Evolutionary conservation across 2,888 invertebrate genomes (phyloP), one percentile per base, ranked within the genome.

Genomic region (Steinernema scapterisci): DNA sequence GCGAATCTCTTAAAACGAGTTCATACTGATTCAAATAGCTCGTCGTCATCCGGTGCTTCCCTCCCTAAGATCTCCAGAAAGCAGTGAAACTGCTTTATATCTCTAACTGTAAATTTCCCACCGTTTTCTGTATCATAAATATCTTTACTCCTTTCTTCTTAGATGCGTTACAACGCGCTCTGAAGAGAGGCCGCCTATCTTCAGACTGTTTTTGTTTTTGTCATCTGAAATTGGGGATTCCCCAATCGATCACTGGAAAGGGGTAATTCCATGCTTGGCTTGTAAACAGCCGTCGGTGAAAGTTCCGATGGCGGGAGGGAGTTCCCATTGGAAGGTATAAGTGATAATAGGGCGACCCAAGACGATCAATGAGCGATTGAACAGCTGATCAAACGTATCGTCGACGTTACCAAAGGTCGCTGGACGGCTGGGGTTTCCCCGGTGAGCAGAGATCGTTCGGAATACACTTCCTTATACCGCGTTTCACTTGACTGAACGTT

Each of bases 121-220:
- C 38, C 38, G 5, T 38, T 9, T 38, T 6, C 38, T 38, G 38
- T 38, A 38, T n/a, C n/a, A n/a, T n/a, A 38, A 38, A 38, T 38
- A 38, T 38, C 3, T 38, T 38, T 38, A n/a, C 38, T 38, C 38
- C 5, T 38, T 38, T 38, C 38, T 38, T 38, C 9, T 38, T 38
- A 3, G 3, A 9, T 38, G 13, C 16, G 13, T 16, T 19, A 48
- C 48, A 16, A 48, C 19, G 3, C n/a, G 16, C 48, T 48, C 19
- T 13, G 48, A 44, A 48, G 48, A 48, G 19, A 3, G 48, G 48
- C 48, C 19, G 13, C 48, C 63, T 16, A 2, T 31, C 31, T 21
- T 25, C 27, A 11, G 31, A 38, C 63, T 63, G 27, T 63, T 63
- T 63, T 63, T 63, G 63, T 63, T 31, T 63, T 63, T 6, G 63